phyloP scores from a whole-genome alignment of 1,140 invertebrate species.

The Sitophilus oryzae region DNA sequence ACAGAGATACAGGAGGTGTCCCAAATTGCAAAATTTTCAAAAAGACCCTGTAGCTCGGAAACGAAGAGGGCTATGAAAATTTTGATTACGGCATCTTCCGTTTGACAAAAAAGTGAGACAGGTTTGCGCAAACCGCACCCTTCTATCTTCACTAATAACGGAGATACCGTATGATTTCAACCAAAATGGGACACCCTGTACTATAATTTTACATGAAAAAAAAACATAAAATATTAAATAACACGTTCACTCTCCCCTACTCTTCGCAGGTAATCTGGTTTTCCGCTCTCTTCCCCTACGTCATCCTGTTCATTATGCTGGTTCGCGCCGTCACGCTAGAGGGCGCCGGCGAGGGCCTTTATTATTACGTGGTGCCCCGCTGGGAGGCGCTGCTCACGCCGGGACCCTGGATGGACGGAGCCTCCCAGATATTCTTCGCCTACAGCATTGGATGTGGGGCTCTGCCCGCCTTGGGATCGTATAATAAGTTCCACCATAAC shows the following conservation, averaged over 20 bases:
- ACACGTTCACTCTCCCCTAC: constrained; percentile 9
- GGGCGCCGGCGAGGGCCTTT: constrained; percentile 54
- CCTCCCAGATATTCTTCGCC: constrained; percentile 76
- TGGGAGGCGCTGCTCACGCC: constrained; percentile 50
- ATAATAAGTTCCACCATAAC: constrained; percentile 72
- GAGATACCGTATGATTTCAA: too few relatives aligned
- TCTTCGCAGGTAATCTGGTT: constrained; percentile 61
- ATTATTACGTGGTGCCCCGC: constrained; percentile 54
- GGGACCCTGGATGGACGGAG: constrained; percentile 73
- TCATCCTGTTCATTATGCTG: constrained; percentile 58
- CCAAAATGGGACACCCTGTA: too few relatives aligned
- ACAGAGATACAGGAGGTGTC: too few relatives aligned
- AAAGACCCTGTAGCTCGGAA: too few relatives aligned
- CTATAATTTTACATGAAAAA: not conserved
- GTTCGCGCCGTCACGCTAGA: constrained; percentile 56
- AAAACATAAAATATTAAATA: not conserved
- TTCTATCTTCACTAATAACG: too few relatives aligned
- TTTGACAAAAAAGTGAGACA: too few relatives aligned
- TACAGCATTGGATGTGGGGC: constrained; percentile 74
- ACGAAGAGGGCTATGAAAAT: too few relatives aligned
- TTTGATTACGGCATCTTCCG: too few relatives aligned
- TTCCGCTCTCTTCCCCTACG: constrained; percentile 63
- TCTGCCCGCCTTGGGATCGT: constrained; percentile 67
- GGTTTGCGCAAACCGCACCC: too few relatives aligned
- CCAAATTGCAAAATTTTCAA: too few relatives aligned